Evolutionary conservation across 1,140 invertebrate genomes (phyloP).

Genomic region (Drosophila grimshawi): DNA sequence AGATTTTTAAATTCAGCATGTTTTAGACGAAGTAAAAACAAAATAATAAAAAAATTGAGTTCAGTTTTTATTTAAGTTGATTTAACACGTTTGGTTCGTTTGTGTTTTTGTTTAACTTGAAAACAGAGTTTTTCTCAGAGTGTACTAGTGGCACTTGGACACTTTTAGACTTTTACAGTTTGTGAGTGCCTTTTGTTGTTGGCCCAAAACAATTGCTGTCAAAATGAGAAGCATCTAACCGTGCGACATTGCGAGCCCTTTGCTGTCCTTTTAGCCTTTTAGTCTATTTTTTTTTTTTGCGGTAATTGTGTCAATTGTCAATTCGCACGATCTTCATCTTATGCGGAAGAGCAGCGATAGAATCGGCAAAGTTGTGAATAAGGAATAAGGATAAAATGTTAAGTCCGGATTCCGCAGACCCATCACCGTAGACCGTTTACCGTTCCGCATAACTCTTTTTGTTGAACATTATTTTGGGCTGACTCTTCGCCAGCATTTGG

Average conservation of each 20-base stretch:
- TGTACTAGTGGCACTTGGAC: not conserved
- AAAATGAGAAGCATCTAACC: slow-evolving; percentile 52
- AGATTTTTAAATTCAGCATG: too few species aligned
- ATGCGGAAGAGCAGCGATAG: slow-evolving; percentile 52
- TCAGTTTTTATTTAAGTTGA: too few species aligned
- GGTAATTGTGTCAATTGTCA: slow-evolving; percentile 79
- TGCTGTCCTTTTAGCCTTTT: slow-evolving; percentile 9
- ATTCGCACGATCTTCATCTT: slow-evolving; percentile 62
- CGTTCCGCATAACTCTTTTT: slow-evolving; percentile 73
- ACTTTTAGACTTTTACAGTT: not conserved
- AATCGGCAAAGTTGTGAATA: slow-evolving; percentile 23
- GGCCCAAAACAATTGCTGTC: slow-evolving; percentile 64
- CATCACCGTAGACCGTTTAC: not conserved
- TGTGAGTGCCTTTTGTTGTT: slow-evolving; percentile 56
- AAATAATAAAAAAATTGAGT: too few species aligned
- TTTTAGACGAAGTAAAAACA: too few species aligned
- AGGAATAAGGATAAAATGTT: slow-evolving; percentile 22
- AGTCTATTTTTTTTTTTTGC: slow-evolving; percentile 7
- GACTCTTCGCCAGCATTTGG: slow-evolving; percentile 58
- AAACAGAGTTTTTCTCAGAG: not conserved
- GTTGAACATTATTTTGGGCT: slow-evolving; percentile 31
- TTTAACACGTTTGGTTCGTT: too few species aligned
- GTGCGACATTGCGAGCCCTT: slow-evolving; percentile 6
- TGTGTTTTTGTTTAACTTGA: too few species aligned
- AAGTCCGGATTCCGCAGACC: slow-evolving; percentile 14